phyloP scores from a whole-genome alignment of 2,797 vertebrate genomes.

The Enteromius radiatus region DNA sequence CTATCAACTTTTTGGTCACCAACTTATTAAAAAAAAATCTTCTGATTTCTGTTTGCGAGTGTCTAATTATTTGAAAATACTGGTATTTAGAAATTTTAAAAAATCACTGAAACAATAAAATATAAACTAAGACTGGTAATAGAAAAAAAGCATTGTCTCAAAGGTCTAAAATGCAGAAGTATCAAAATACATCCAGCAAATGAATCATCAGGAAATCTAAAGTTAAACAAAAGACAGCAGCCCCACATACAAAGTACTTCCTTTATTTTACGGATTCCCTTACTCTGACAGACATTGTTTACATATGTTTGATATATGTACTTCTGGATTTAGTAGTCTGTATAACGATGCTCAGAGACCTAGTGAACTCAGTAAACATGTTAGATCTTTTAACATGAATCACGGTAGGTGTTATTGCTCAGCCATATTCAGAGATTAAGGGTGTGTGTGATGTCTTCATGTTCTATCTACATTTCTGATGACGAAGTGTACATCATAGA shows the following conservation, averaged over 20 bases:
- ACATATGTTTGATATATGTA: background rate
- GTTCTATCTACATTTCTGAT: background rate
- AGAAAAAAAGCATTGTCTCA: background rate
- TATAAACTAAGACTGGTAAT: background rate
- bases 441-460: background rate
- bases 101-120: background rate
- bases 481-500: conserved; percentile 2
- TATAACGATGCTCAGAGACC: background rate
- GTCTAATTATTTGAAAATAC: background rate
- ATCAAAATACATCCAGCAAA: background rate
- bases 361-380: background rate
- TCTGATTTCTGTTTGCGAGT: background rate
- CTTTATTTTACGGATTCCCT: background rate
- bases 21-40: background rate
- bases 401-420: conserved; percentile 4
- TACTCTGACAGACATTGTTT: background rate
- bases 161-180: conserved; percentile 25
- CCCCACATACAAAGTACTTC: background rate
- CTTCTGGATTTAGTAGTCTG: background rate
- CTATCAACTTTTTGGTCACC: background rate
- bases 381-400: background rate
- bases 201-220: background rate
- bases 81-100: background rate
- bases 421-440: background rate
- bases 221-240: background rate